Conservation (phyloP, 2,113 vertebrate genomes). For the Coregonus clupeaformis region DNA sequence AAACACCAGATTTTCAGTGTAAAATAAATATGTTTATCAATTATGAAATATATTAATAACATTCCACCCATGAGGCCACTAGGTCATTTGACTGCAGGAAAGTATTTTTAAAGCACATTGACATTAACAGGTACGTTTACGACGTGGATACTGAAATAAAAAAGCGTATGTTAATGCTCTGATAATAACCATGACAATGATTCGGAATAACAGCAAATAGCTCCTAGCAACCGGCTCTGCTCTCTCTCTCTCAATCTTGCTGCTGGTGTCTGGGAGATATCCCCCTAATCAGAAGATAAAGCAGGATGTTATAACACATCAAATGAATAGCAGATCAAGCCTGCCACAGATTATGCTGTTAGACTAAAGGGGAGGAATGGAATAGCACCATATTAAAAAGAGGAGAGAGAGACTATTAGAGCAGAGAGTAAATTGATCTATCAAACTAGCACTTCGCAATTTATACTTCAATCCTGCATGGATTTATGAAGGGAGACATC, state of each 20-base stretch:
- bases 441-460: constrained; percentile 68
- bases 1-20: no score
- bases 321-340: constrained; percentile 72
- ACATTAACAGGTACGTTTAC: constrained; percentile 40
- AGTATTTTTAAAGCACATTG: neutral
- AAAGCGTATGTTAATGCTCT: constrained; percentile 32
- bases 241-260: neutral
- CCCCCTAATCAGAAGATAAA: constrained; percentile 54
- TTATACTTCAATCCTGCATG: constrained; percentile 55
- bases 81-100: no score
- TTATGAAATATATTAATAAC: no score
- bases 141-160: constrained; percentile 30
- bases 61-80: no score
- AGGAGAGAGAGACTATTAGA: constrained; percentile 49
- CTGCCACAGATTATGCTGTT: constrained; percentile 63
- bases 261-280: constrained; percentile 38
- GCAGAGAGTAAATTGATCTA: constrained; percentile 71
- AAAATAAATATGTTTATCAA: no score
- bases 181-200: constrained; percentile 60
- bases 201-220: constrained; percentile 32
- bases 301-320: constrained; percentile 67
- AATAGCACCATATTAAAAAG: constrained; percentile 58
- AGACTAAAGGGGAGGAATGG: constrained; percentile 55
- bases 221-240: constrained; percentile 24
- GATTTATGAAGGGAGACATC: constrained; percentile 65